Conservation (phyloP, 2,797 vertebrate species). For the Apodemus agrarius region DNA sequence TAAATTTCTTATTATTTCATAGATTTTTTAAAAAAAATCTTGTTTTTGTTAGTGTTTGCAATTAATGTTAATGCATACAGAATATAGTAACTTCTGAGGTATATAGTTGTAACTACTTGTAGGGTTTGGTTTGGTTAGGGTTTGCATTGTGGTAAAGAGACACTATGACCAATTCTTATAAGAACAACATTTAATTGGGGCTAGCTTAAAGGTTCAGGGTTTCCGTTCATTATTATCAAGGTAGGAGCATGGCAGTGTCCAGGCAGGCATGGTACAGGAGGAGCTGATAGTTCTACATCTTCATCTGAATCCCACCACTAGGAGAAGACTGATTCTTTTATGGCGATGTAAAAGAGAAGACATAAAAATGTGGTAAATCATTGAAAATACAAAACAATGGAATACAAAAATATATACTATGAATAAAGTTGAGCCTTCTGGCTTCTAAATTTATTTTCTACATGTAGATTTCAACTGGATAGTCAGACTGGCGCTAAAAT, state of each 20-base stretch:
- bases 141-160: no score
- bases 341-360: no score
- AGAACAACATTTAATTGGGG: no score
- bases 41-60: neutral
- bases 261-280: neutral
- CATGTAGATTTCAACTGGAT: neutral
- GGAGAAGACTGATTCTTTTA: neutral
- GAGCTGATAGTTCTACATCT: neutral
- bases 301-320: neutral
- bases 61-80: neutral
- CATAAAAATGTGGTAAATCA: neutral
- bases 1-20: neutral
- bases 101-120: neutral
- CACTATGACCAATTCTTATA: neutral
- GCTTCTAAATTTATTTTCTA: neutral
- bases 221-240: neutral
- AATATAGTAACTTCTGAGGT: neutral
- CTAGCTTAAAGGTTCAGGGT: no score
- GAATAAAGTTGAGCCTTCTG: neutral
- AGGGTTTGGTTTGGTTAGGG: neutral
- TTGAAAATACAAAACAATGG: conserved; percentile 8
- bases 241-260: neutral
- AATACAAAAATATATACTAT: neutral
- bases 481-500: neutral
- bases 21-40: neutral